phyloP scores from a whole-genome alignment of 2,888 invertebrate species.

The Macropis europaea region DNA sequence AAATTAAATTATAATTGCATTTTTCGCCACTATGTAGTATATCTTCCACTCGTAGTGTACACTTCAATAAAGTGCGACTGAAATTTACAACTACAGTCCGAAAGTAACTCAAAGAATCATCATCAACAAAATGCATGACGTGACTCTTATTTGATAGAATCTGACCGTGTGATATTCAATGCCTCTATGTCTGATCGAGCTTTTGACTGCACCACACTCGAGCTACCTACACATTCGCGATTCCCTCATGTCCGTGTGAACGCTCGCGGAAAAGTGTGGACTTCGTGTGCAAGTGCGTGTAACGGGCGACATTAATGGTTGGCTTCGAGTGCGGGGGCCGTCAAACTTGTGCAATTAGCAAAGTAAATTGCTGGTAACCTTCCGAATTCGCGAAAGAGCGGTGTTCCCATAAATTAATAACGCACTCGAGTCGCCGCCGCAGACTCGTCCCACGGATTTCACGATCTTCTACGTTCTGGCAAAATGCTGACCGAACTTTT shows the following conservation, averaged over 20 bases:
- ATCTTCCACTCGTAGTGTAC: too few relatives aligned
- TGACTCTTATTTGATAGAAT: too few relatives aligned
- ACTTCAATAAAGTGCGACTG: too few relatives aligned
- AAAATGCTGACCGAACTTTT: slow-evolving; percentile 8
- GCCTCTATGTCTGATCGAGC: too few relatives aligned
- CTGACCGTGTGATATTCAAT: too few relatives aligned
- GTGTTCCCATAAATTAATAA: slow-evolving; percentile 57
- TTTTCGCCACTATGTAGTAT: too few relatives aligned
- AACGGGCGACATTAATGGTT: slow-evolving; percentile 29
- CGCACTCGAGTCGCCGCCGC: neutral
- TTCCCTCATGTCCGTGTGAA: neutral
- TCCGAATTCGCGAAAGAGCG: slow-evolving; percentile 15
- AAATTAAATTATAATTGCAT: too few relatives aligned
- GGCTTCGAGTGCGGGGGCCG: neutral
- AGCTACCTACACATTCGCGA: too few relatives aligned
- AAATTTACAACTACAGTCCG: too few relatives aligned
- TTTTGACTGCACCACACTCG: too few relatives aligned
- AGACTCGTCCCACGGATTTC: neutral
- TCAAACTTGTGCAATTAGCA: slow-evolving; percentile 58
- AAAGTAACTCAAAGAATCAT: too few relatives aligned
- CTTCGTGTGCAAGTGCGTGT: neutral
- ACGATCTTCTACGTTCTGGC: neutral
- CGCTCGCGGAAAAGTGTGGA: neutral
- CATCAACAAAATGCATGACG: too few relatives aligned
- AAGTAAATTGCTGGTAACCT: slow-evolving; percentile 57